phyloP scores from a whole-genome alignment of 2,113 vertebrate genomes.

The Steatornis caripensis region DNA sequence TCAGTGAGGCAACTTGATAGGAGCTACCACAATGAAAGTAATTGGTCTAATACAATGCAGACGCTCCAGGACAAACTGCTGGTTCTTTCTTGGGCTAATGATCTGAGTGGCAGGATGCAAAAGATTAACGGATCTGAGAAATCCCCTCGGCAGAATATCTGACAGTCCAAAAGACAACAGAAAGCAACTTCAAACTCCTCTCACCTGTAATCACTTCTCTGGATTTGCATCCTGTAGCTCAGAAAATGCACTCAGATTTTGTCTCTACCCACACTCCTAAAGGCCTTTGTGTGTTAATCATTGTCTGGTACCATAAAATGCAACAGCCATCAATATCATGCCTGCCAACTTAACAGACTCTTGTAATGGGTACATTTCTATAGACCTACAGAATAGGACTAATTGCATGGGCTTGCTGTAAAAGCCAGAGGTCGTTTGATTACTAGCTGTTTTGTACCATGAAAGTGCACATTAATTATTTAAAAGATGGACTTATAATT shows the following conservation, averaged over 20 bases:
- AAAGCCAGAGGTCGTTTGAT: conserved; percentile 72
- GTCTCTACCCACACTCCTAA: not conserved
- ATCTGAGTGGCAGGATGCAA: not conserved
- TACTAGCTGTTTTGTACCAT: conserved; percentile 70
- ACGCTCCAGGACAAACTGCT: not conserved
- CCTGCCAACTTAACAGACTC: conserved; percentile 56
- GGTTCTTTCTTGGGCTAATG: not conserved
- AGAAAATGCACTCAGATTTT: not conserved
- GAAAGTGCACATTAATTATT: conserved; percentile 78
- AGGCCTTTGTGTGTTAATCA: conserved; percentile 11
- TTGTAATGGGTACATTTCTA: conserved; percentile 68
- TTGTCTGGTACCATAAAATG: conserved; percentile 49
- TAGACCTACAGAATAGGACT: conserved; percentile 71
- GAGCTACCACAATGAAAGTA: not conserved
- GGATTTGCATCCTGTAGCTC: not conserved
- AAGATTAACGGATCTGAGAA: not conserved
- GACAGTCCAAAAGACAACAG: not conserved
- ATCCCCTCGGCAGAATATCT: not conserved
- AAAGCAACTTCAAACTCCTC: not conserved
- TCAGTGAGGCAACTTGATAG: not conserved
- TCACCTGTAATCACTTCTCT: not conserved
- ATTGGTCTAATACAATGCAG: not conserved
- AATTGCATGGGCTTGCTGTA: conserved; percentile 69
- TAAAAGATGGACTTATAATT: conserved; percentile 79
- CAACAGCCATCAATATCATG: conserved; percentile 6